Base-by-base conservation (phyloP, 2,113 vertebrate species). In the Nannobrachium achirus region DNA sequence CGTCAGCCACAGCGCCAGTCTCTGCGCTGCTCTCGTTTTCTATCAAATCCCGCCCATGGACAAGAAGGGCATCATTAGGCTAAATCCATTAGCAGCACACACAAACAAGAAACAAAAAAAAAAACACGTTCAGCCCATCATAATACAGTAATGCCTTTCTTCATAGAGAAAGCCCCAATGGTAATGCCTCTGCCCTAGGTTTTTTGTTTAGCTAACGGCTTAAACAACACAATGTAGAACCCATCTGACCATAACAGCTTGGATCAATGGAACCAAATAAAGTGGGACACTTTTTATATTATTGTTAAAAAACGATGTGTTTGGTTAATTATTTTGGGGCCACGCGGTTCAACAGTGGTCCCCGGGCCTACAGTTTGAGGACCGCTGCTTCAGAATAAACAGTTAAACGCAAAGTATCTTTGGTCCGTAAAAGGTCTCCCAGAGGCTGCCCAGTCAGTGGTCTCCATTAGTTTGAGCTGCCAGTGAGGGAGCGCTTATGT, bases 11-110 rank as follows among this genome's bases (percentile, higher is more conserved):
- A 25, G 33, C 55, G 7, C 53, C n/a, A 63, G 46, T 66, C 59
- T 14, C 59, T 14, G 63, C 18, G 65, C 75, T 71, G 75, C 65
- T 76, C 59, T 75, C 59, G 45, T 57, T 71, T 71, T 76, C 63
- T 61, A 57, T 87, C 78, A 85, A 83, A 89, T 88, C 86, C 79
- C 72, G 77, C 72, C 78, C 85, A 80, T 79, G 65, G 61, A 78
- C 75, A 69, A 80, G 64, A 69, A 52, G 72, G 73, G 63, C 57
- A 66, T 84, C 87, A 87, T 89, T 90, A 89, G 77, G 56, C 61
- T 77, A 82, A 89, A 85, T 78, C 78, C 79, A 84, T 88, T 84
- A 81, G 48, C 50, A 69, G 71, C 49, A 79, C 63, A 78, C 63
- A 82, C 25, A 33, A 33, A 33, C 25, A 51, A 78, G 49, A 77